Evolutionary conservation across 2,888 invertebrate species (phyloP), one percentile per base, ranked within the genome.

Genomic region (Cynaeus angustus): DNA sequence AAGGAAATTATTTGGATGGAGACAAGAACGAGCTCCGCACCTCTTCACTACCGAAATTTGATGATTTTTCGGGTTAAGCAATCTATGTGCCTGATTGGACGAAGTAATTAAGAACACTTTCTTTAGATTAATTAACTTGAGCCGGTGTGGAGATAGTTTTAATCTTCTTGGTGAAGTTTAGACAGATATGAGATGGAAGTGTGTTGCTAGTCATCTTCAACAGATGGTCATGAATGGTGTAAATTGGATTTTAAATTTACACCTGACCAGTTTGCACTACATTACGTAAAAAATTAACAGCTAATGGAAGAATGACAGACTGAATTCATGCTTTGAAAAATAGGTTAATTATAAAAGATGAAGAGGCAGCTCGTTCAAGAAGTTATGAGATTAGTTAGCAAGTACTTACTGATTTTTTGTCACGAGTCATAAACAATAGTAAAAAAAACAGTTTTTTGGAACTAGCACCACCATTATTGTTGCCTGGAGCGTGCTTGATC

Each of bases 1-100:
- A 48, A 58, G 28, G 41, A 50, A 41, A 50, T 45, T 52, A 45
- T 65, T 58, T 58, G 58, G 41, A 6, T 52, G 52, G 10, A 16
- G 21, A 16, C 21, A 7, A 48, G 30, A 1, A 48, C n/a, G 46
- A 41, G 9, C 21, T 48, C 28, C 48, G 21, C 28, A 9, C 10
- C 26, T 33, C 21, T 53, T 41, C 33, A 37, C 16, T 55, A 55
- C 16, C 37, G 37, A 9, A 26, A 45, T 45, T 45, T 21, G 21
- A 14, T n/a, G n/a, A n/a, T 21, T 26, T 50, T 26, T 28, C 9
- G 21, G 14, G 46, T 46, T 46, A 46, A 46, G 46, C 38, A 41
- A 12, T n/a, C 6, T 41, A 12, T 5, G 21, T 14, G 46, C 16
- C 21, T 16, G 21, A 46, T 16, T 21, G 21, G 16, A 7, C 21